Evolutionary conservation across 2,113 vertebrate species (phyloP).

Genomic region (Lates calcarifer): DNA sequence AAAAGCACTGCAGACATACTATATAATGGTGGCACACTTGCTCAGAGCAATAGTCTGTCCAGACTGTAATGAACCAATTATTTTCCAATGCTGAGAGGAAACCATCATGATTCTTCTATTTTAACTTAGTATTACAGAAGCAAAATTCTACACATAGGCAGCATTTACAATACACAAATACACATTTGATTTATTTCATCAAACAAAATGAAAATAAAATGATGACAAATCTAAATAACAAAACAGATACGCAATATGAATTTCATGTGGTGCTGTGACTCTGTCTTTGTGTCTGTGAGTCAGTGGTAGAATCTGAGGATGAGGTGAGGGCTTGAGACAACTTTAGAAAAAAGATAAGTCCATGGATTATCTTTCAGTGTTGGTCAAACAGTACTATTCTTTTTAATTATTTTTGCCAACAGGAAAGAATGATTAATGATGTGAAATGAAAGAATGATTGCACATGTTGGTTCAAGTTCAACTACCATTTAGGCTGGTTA

Average conservation of each 20-base stretch:
- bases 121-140: not conserved
- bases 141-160: not conserved
- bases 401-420: not conserved
- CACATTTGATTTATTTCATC: not conserved
- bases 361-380: not conserved
- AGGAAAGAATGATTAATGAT: not conserved
- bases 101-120: not conserved
- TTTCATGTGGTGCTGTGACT: not conserved
- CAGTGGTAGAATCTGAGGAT: not conserved
- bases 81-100: not conserved
- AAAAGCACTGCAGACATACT: not conserved
- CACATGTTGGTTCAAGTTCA: not conserved
- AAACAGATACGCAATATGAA: not conserved
- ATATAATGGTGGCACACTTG: not conserved
- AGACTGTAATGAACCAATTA: not conserved
- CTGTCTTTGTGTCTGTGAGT: not conserved
- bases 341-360: too few relatives aligned
- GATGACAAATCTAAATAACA: not conserved
- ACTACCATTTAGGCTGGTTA: not conserved
- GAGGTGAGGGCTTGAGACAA: too few relatives aligned
- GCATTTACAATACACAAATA: not conserved
- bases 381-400: not conserved
- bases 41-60: not conserved
- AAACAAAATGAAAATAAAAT: not conserved
- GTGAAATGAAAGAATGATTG: not conserved